These are phyloP conservation scores for Chromoteleia sp. DNA, from an alignment of 2,888 invertebrate species.

Conservation along the genomic window DNA sequence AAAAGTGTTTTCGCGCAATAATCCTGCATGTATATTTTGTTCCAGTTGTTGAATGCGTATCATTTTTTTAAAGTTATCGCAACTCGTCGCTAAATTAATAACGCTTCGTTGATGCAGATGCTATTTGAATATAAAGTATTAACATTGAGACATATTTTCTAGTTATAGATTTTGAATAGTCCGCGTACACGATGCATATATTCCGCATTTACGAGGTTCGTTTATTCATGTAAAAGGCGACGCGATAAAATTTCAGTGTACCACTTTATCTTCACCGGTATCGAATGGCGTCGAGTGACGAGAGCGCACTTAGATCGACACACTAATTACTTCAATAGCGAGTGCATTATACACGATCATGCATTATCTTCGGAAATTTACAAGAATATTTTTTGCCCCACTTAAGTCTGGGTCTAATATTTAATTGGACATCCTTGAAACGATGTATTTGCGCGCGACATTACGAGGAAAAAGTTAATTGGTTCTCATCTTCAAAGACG, in stretches of 20 bases:
- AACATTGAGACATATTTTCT: not conserved
- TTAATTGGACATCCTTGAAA: slow-evolving; percentile 10
- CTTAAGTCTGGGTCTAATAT: slow-evolving; percentile 5
- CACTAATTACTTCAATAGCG: slow-evolving; percentile 32
- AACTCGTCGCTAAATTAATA: not conserved
- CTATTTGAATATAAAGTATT: slow-evolving; percentile 1
- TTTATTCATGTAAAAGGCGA: slow-evolving; percentile 3
- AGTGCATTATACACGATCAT: slow-evolving; percentile 31
- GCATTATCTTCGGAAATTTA: not conserved
- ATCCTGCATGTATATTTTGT: not conserved
- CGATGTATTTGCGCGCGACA: not conserved
- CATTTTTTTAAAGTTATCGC: not conserved
- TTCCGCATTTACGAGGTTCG: not conserved
- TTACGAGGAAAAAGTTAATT: slow-evolving; percentile 6
- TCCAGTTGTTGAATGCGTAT: not conserved
- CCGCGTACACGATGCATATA: not conserved
- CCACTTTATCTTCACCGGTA: slow-evolving; percentile 23
- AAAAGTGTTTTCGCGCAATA: not conserved
- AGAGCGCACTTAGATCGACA: slow-evolving; percentile 13
- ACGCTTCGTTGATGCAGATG: not conserved
- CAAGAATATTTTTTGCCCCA: slow-evolving; percentile 4
- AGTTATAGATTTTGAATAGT: slow-evolving; percentile 6
- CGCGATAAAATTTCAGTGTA: slow-evolving; percentile 40
- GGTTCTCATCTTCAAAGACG: slow-evolving; percentile 12
- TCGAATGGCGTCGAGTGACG: slow-evolving; percentile 20